Evolutionary conservation across 2,888 invertebrate genomes (phyloP).

Genomic region (Temnothorax rugatulus): DNA sequence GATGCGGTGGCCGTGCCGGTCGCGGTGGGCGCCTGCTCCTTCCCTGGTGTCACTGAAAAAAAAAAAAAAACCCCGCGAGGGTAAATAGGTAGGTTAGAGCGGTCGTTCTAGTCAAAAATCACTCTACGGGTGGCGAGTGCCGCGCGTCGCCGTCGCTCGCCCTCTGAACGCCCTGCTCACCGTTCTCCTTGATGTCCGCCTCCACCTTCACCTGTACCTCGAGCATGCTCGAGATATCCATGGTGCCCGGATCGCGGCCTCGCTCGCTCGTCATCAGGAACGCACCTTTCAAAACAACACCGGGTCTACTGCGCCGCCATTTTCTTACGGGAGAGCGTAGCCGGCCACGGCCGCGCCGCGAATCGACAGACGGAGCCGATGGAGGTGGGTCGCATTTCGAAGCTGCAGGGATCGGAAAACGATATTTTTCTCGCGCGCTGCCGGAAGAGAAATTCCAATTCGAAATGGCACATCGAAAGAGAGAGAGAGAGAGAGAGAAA

Average conservation of each 20-base stretch:
- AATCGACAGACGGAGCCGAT: not conserved
- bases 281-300: conserved; percentile 73
- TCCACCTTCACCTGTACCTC: conserved; percentile 84
- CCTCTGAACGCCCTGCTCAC: conserved; percentile 65
- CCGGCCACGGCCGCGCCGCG: not conserved
- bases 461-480: not conserved
- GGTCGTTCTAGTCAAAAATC: not conserved
- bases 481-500: not conserved
- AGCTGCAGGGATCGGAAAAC: not conserved
- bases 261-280: not conserved
- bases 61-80: conserved; percentile 28
- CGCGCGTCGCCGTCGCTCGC: not conserved
- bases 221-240: conserved; percentile 84
- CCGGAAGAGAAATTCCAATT: not conserved
- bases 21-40: conserved; percentile 46
- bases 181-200: conserved; percentile 78
- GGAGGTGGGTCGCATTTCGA: not conserved
- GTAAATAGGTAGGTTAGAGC: conserved; percentile 64
- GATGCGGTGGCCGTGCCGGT: conserved; percentile 28
- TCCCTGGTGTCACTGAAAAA: conserved; percentile 73
- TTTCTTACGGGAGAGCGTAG: conserved; percentile 65
- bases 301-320: conserved; percentile 75
- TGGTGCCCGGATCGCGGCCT: conserved; percentile 57
- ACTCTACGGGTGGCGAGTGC: not conserved
- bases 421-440: too few relatives aligned